Base-by-base conservation (phyloP, 2,113 vertebrate species). In the Ceyx margarethae region DNA sequence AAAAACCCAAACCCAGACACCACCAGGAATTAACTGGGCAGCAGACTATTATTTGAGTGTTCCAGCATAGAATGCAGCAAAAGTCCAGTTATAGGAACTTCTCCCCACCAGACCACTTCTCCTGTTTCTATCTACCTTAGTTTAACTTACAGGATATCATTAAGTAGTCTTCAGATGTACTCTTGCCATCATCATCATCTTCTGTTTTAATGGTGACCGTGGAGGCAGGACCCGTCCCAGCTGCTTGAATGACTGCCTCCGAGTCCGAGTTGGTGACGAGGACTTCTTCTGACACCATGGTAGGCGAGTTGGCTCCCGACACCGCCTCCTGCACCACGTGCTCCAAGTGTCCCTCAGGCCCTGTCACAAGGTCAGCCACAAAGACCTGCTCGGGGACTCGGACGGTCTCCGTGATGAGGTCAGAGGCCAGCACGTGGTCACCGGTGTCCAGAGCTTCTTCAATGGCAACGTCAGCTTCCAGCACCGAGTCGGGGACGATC, bases 61-160 rank as follows among this genome's bases (percentile, higher is more conserved):
- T 89, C 71, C 82, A 85, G 62, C 26, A 81, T 10, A 51, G 54
- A 85, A 40, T 3, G 22, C 54, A 74, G 61, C 57, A 71, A 37
- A 51, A 69, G 56, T 88, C 45, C 81, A 78, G 72, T 9, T 45
- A 65, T 0, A 60, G 33, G 15, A 61, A 91, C 42, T 18, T 56
- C 86, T 81, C 58, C 92, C 83, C 82, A 72, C 79, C 71, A 76
- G 85, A 92, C 58, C 54, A 84, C 69, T 93, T 86, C n/a, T 94
- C 84, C 85, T 86, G 66, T 64, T 77, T 53, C 40, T 60, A 80
- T 81, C 81, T 66, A 87, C 84, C 95, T 96, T 85, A 80, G 79
- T 68, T 93, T 87, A 85, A 99, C 98, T 98, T 98, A 99, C 99
- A 97, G 86, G 99, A 99, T 96, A 99, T 99, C 99, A 99, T 99